Base-by-base conservation (phyloP, 2,797 vertebrate species). In the Otolemur crassicaudatus region DNA sequence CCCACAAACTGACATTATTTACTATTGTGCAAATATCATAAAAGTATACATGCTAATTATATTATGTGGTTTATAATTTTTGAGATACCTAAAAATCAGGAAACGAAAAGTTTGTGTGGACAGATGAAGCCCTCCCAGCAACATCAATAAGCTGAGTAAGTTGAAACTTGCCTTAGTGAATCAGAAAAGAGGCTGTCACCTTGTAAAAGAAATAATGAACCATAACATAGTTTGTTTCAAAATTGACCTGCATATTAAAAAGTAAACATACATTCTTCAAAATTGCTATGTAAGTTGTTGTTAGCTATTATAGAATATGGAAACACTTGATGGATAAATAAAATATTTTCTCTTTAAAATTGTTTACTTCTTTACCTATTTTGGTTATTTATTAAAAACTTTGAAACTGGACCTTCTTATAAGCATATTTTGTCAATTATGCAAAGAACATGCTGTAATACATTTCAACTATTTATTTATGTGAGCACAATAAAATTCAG, bases 321-420 rank as follows among this genome's bases (percentile, higher is more conserved):
- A 80, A 2, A 72, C 19, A 2, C 20, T 37, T 63, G 25, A 70
- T 43, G 58, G 12, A 34, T 53, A 19, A 40, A 77, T 70, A 70
- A 76, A 84, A 29, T 40, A 37, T 61, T 92, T 96, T 92, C 1
- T 82, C 27, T 69, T 80, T 90, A 29, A 90, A 69, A 65, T 53
- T 60, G 0, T 81, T 76, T 90, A 84, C n/a, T 94, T 6, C 56
- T 65, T 90, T 25, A 19, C 2, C 7, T n/a, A n/a, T 85, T 91
- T 92, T 72, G 19, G 1, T 61, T 92, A 34, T 46, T 46, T 96
- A 75, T 82, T 75, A 70, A 76, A 76, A 75, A 20, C 27, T 23
- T n/a, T 92, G 46, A 96, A 89, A 40, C 3, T 37, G 16, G 31
- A 72, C n/a, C 23, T 63, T 80, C 7, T 13, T 82, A 6, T 76